Percentiles rank a stretch among this genome's conserved stretches.
phyloP scores from a whole-genome alignment of 2,888 invertebrate species.

The Amblyjoppa proteus region DNA sequence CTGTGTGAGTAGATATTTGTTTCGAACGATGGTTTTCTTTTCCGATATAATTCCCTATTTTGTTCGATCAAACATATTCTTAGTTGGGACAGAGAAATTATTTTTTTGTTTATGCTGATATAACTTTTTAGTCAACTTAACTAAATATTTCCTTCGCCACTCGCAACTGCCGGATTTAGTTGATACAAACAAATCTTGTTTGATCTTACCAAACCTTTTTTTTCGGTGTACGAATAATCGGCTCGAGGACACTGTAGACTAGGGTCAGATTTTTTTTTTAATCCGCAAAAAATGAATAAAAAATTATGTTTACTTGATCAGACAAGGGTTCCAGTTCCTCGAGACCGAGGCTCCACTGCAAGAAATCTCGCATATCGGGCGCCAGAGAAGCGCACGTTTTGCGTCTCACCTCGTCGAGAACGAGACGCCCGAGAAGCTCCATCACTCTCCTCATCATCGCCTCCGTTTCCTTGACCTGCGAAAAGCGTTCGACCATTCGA shows the following conservation, averaged over 20 bases:
- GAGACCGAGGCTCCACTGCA: conserved; percentile 76
- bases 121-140: too few relatives aligned
- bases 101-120: too few relatives aligned
- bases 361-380: conserved; percentile 75
- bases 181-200: too few relatives aligned
- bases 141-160: too few relatives aligned
- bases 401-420: conserved; percentile 76
- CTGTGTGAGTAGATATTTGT: too few relatives aligned
- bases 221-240: conserved; percentile 28
- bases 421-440: conserved; percentile 74
- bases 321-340: conserved; percentile 58
- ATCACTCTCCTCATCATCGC: conserved; percentile 74
- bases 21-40: too few relatives aligned
- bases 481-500: background rate
- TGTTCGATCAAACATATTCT: too few relatives aligned
- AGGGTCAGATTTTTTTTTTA: background rate
- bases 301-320: conserved; percentile 52
- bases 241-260: background rate
- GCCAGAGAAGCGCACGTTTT: conserved; percentile 76
- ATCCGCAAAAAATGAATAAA: background rate
- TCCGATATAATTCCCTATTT: too few relatives aligned
- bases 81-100: too few relatives aligned
- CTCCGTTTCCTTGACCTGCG: conserved; percentile 75
- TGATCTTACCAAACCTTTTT: too few relatives aligned
- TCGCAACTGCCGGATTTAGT: too few relatives aligned